Evolutionary conservation across 2,113 vertebrate species (phyloP).

Genomic region (Python bivittatus): DNA sequence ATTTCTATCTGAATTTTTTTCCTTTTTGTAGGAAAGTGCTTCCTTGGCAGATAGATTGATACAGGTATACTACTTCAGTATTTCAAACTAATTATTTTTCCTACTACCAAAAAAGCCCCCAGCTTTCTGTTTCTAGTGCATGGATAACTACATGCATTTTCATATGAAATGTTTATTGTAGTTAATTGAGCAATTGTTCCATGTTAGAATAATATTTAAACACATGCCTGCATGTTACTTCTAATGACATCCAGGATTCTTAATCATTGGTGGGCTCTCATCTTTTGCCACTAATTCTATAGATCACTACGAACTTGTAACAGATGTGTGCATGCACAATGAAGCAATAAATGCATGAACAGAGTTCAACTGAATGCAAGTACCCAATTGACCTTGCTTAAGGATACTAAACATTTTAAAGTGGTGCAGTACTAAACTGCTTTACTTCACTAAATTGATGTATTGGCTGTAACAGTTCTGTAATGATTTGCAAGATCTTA

Average conservation of each 20-base stretch:
- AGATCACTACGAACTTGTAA: constrained; percentile 47
- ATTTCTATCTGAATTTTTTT: constrained; percentile 86
- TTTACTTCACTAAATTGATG: constrained; percentile 64
- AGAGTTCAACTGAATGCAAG: constrained; percentile 62
- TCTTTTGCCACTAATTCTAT: constrained; percentile 66
- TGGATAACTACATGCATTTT: constrained; percentile 76
- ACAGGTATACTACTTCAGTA: constrained; percentile 90
- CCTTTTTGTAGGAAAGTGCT: constrained; percentile 99
- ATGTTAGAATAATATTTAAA: constrained; percentile 53
- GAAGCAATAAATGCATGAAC: constrained; percentile 78
- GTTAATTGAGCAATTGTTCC: constrained; percentile 59
- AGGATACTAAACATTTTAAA: constrained; percentile 54
- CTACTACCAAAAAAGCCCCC: constrained; percentile 31
- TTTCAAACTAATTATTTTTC: constrained; percentile 64
- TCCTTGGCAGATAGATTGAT: constrained; percentile 99
- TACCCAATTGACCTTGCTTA: constrained; percentile 59
- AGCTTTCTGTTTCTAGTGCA: constrained; percentile 67
- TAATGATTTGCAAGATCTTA: constrained; percentile 64
- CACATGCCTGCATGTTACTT: constrained; percentile 67
- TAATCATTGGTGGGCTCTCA: constrained; percentile 52
- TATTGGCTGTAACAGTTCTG: constrained; percentile 58
- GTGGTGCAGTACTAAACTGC: constrained; percentile 61
- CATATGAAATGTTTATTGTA: constrained; percentile 54
- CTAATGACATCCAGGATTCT: constrained; percentile 66
- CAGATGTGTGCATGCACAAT: constrained; percentile 72